phyloP scores from a whole-genome alignment of 2,797 vertebrate genomes.

The Nyctibius grandis region DNA sequence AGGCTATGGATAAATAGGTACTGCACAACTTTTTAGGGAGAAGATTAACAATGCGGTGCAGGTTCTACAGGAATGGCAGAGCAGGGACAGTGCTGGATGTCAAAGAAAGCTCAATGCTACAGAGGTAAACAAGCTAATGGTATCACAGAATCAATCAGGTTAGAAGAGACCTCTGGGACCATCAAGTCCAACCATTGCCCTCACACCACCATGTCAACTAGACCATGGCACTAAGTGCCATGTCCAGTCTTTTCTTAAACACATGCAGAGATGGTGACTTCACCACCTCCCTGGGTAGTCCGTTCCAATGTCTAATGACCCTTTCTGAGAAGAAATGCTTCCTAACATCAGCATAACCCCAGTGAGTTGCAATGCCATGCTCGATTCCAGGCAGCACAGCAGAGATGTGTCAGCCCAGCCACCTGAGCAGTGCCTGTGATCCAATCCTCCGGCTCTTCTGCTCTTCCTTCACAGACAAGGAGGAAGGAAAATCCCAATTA shows the following conservation, averaged over 20 bases:
- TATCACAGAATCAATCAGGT: too few relatives aligned
- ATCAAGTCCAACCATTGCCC: too few relatives aligned
- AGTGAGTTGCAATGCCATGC: background rate
- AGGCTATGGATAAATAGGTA: background rate
- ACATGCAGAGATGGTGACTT: too few relatives aligned
- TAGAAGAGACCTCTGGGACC: too few relatives aligned
- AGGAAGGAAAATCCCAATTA: background rate
- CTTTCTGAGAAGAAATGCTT: too few relatives aligned
- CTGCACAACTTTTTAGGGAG: background rate
- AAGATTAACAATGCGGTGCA: background rate
- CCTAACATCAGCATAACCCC: background rate
- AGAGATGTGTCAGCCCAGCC: background rate
- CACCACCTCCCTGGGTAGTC: too few relatives aligned
- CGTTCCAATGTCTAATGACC: too few relatives aligned
- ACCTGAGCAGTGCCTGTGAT: accelerated
- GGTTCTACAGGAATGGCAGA: background rate
- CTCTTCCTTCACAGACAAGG: background rate
- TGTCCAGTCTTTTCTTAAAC: too few relatives aligned
- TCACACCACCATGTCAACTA: too few relatives aligned
- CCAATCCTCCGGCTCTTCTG: background rate
- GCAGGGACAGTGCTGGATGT: background rate
- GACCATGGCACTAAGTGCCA: too few relatives aligned
- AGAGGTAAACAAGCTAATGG: background rate
- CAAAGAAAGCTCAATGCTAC: background rate
- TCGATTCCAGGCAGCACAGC: background rate